Conservation (phyloP, 2,888 invertebrate genomes). For the Ectropis crepuscularia region DNA sequence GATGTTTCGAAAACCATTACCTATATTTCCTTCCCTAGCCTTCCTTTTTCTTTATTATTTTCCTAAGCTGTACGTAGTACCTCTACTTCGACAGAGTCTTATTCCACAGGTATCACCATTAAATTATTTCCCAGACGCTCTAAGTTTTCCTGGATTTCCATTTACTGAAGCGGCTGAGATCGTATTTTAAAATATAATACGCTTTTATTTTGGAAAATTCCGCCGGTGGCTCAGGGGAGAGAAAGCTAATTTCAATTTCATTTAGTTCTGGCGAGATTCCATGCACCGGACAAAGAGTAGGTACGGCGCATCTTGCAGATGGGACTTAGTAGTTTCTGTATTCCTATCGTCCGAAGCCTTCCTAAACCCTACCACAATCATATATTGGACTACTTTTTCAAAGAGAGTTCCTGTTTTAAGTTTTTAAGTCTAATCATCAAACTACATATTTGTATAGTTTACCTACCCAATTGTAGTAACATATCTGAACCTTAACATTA, state of each 20-base stretch:
- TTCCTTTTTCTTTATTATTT: no score
- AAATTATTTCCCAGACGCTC: conserved; percentile 35
- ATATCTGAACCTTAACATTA: no score
- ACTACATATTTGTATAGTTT: no score
- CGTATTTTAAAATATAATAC: conserved; percentile 83
- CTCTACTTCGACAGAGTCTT: not conserved
- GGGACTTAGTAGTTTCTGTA: not conserved
- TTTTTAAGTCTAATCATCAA: no score
- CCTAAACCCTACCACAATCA: no score
- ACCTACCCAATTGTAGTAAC: no score
- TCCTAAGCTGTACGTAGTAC: not conserved
- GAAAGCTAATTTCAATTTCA: conserved; percentile 85
- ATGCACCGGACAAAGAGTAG: conserved; percentile 72
- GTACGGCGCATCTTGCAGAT: conserved; percentile 30
- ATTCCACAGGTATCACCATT: conserved; percentile 15
- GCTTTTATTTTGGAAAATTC: conserved; percentile 82
- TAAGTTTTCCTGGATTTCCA: conserved; percentile 59
- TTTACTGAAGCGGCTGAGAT: conserved; percentile 67
- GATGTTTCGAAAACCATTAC: no score
- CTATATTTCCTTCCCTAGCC: no score
- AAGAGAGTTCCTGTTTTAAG: no score
- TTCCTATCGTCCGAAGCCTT: no score
- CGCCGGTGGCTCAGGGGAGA: conserved; percentile 80
- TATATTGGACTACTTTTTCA: no score
- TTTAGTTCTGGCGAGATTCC: conserved; percentile 84